Conservation (phyloP, 2,113 vertebrate species). For the Penelope pileata region DNA sequence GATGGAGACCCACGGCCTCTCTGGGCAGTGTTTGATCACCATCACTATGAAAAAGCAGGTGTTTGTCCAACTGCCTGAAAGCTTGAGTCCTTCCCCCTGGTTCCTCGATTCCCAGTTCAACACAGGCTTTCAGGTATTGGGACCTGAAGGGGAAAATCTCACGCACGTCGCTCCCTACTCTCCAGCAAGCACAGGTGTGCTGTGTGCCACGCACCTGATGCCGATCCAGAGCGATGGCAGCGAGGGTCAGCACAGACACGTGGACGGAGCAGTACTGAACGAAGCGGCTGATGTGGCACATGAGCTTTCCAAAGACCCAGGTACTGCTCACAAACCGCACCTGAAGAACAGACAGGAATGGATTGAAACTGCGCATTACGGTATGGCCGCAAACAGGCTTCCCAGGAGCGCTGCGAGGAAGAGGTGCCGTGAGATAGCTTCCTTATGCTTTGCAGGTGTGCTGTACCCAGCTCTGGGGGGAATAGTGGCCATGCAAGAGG, state of each 20-base stretch:
- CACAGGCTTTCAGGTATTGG: background rate
- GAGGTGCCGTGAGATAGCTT: background rate
- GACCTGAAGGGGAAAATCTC: background rate
- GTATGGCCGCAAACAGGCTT: background rate
- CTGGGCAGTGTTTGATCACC: background rate
- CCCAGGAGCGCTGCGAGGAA: accelerated
- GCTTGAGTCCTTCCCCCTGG: background rate
- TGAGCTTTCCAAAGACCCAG: constrained; percentile 81
- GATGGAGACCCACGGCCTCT: background rate
- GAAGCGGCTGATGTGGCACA: constrained; percentile 84
- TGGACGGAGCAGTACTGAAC: constrained; percentile 84
- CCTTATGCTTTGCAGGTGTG: background rate
- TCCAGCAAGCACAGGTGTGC: accelerated
- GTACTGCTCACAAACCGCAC: constrained; percentile 82
- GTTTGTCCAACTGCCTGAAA: background rate
- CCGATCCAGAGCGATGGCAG: constrained; percentile 81
- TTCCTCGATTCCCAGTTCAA: background rate
- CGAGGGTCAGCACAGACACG: constrained; percentile 80
- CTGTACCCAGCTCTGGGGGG: background rate
- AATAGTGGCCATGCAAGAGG: background rate
- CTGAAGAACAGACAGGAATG: constrained; percentile 26
- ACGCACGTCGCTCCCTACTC: background rate
- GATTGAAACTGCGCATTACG: background rate
- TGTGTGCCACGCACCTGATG: constrained; percentile 65
- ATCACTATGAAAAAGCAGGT: background rate